These are phyloP conservation scores for Apodemia hepburni DNA, from an alignment of 2,888 invertebrate species.

Conservation along the genomic window DNA sequence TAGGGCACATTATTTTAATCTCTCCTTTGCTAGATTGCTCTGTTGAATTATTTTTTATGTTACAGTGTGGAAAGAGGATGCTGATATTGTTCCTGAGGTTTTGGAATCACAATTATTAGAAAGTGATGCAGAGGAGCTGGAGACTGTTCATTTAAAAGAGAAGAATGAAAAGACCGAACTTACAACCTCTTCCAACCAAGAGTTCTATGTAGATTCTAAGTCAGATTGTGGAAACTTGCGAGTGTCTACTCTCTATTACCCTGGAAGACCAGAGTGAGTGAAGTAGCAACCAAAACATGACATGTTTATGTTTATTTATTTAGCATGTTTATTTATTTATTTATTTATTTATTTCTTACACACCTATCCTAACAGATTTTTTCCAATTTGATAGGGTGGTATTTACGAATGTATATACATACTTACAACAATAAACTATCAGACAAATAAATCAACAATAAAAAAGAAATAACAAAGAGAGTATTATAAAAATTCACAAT, in stretches of 20 bases:
- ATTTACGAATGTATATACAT: too few species aligned
- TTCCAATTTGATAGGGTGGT: too few species aligned
- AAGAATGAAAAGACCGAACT: not conserved
- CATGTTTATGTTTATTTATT: too few species aligned
- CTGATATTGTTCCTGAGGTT: conserved; percentile 26
- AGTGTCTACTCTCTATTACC: conserved; percentile 82
- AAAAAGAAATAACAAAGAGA: too few species aligned
- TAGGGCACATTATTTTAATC: too few species aligned
- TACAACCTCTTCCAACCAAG: conserved; percentile 29
- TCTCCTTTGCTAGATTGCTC: too few species aligned
- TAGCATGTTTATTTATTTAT: too few species aligned
- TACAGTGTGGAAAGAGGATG: conserved; percentile 22
- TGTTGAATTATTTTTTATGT: not conserved
- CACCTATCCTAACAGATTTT: too few species aligned
- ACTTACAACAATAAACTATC: too few species aligned
- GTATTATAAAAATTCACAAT: too few species aligned
- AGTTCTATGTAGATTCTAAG: conserved; percentile 81
- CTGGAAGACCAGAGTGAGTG: conserved; percentile 81
- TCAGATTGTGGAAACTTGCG: conserved; percentile 78
- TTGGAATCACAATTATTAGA: conserved; percentile 48
- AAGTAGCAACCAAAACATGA: not conserved
- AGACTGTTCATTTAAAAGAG: conserved; percentile 14
- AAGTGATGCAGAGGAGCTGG: conserved; percentile 48
- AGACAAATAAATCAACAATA: too few species aligned
- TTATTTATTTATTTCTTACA: too few species aligned